Evolutionary conservation across 2,888 invertebrate species (phyloP).

Genomic region (Agrochola lychnidis): DNA sequence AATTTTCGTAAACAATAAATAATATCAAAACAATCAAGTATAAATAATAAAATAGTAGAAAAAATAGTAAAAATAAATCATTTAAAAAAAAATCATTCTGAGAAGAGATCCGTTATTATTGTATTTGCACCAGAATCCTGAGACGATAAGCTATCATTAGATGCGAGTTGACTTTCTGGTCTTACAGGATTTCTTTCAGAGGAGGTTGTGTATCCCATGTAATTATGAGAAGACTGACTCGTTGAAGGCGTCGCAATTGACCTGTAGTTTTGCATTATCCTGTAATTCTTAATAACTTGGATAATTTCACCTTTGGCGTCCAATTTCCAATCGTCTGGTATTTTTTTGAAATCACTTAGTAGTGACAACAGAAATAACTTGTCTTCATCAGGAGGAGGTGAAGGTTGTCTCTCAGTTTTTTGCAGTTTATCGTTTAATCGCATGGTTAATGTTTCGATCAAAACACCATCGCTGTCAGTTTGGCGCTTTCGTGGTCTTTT

Average conservation of each 20-base stretch:
- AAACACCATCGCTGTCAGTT: constrained; percentile 26
- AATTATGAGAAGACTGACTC: constrained; percentile 22
- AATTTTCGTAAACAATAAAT: neutral
- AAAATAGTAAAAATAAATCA: too few relatives aligned
- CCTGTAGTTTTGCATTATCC: neutral
- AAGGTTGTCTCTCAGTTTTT: constrained; percentile 29
- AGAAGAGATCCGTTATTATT: constrained; percentile 24
- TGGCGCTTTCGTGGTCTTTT: constrained; percentile 31
- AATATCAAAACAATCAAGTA: constrained; percentile 9
- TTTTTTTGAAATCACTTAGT: constrained; percentile 45
- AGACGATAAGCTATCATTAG: constrained; percentile 33
- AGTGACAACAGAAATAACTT: constrained; percentile 44
- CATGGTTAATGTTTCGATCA: constrained; percentile 36
- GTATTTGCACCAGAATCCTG: constrained; percentile 41
- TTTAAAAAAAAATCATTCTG: neutral
- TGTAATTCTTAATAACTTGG: constrained; percentile 39
- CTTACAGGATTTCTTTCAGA: constrained; percentile 41
- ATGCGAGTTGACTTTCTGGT: constrained; percentile 32
- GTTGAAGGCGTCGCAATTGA: constrained; percentile 27
- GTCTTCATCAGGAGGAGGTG: constrained; percentile 38
- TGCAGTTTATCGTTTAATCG: constrained; percentile 25
- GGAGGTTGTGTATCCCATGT: constrained; percentile 36
- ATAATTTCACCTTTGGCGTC: constrained; percentile 47
- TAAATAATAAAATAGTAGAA: too few relatives aligned
- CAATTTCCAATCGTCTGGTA: constrained; percentile 31